Evolutionary conservation across 1,140 invertebrate genomes (phyloP), one percentile per base, ranked within the genome.

Genomic region (Ceratoteleas bidentatus): DNA sequence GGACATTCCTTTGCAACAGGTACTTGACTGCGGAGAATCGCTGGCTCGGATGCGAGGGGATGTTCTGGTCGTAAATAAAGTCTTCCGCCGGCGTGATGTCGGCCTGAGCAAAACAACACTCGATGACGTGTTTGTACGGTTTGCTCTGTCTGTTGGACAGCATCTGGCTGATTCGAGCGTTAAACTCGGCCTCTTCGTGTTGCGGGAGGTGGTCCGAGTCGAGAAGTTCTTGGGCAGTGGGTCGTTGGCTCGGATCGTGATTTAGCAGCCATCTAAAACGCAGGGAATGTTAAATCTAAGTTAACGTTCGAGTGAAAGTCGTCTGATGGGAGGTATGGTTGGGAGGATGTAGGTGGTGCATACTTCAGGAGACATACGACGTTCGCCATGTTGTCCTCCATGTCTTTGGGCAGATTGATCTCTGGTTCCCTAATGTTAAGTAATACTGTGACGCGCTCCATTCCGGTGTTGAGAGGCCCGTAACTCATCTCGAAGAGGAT

Each of bases 401-500:
- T 92, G 47, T 96, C 94, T 5, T 92, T 84, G 14, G 95, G 95
- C 40, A 98, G 92, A 14, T 92, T 87, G 45, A 97, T 94, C 43
- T 95, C 93, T 70, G 92, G 92, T 5, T 88, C 91, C 38, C 97
- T 89, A 14, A 98, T 84, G 80, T 94, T 93, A 32, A 92, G 91
- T 14, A 98, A 91, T 13, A 98, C 93, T 85, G 95, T 94, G 33
- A 95, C 94, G 73, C 98, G 93, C 90, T 99, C 98, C 96, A 98
- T 99, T 34, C 93, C 94, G 0, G 98, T 99, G 0, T 90, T 88
- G 16, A 98, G 92, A 50, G 94, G 94, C 8, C 87, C 88, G 87
- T 97, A 96, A 84, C 96, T 97, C 98, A 99, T 99, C 92, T 98
- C 97, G 88, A 98, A 98, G 60, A 98, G 93, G 66, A 98, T 98